These are phyloP conservation scores for Corythoichthys haematopterus DNA, from an alignment of 2,113 vertebrate species.

Conservation along the genomic window DNA sequence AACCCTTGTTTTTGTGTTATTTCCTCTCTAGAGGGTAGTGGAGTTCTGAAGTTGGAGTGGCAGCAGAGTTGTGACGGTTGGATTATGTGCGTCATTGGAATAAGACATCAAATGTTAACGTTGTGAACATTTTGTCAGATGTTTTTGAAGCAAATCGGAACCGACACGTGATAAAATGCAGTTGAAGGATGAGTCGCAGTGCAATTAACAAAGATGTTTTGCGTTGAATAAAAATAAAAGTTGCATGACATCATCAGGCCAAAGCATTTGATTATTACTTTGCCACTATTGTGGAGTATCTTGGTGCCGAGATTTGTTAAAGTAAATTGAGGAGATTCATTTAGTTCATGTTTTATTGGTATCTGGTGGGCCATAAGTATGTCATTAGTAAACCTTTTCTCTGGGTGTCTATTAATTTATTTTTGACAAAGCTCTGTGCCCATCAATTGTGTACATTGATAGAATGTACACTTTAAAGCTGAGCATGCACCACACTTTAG, in stretches of 20 bases:
- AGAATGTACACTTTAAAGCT: too few relatives aligned
- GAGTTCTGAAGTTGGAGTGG: neutral
- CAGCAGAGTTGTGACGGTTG: neutral
- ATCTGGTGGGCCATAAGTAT: too few relatives aligned
- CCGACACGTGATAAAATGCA: neutral
- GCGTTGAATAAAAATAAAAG: neutral
- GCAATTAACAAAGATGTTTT: neutral
- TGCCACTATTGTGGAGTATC: too few relatives aligned
- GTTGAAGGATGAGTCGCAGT: neutral
- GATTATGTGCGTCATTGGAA: neutral
- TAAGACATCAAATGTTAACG: neutral
- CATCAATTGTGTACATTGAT: too few relatives aligned
- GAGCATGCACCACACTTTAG: too few relatives aligned
- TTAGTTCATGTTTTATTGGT: too few relatives aligned
- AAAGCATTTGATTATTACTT: too few relatives aligned
- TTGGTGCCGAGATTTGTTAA: too few relatives aligned
- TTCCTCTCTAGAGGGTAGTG: slow-evolving; percentile 22
- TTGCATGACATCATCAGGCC: neutral
- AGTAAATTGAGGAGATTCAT: too few relatives aligned
- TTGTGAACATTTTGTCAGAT: neutral
- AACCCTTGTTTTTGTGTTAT: slow-evolving; percentile 6
- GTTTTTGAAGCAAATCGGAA: neutral
- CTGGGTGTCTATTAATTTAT: too few relatives aligned
- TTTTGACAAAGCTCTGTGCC: too few relatives aligned
- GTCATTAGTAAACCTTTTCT: too few relatives aligned